Base-by-base conservation (phyloP, 2,888 invertebrate genomes). In the Julus scandinavius region DNA sequence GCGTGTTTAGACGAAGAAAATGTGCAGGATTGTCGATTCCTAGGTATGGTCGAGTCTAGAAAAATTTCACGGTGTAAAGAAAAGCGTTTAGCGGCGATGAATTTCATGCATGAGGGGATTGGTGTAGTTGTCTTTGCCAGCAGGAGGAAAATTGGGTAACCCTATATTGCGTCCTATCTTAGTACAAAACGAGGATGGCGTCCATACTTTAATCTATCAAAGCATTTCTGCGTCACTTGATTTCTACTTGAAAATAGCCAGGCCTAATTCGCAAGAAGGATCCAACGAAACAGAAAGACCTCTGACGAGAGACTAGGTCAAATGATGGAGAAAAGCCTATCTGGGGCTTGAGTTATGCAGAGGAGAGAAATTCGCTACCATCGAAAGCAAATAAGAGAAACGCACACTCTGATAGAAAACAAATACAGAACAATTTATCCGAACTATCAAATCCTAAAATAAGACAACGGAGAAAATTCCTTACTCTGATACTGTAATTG, bases 121-220 rank as follows among this genome's bases (percentile, higher is more conserved):
- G 72, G 72, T 72, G 72, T 72, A 72, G 72, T 72, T 72, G 72
- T 72, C 72, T 72, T 72, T 72, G 72, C 72, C 72, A 72, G 29
- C 72, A 72, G 6, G 29, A 29, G 72, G 72, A 72, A 72, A 72
- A 72, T 72, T 72, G 20, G 29, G 72, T 72, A 72, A 72, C 72
- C 72, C n/a, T 72, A 72, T 20, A 29, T 29, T 9, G 29, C 72
- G 72, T 72, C 29, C 29, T 72, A 72, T 72, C 72, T 72, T 9
- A 72, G 29, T 72, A 72, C n/a, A n/a, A 11, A 49, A 49, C 72
- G 20, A 72, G 72, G 72, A n/a, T 72, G 72, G 72, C 72, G 72
- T 72, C 72, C 72, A 72, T 72, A 9, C 72, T 72, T 72, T 72
- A 72, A 72, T 72, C 72, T 72, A 72, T 72, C 72, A 72, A 29